Base-by-base conservation (phyloP, 2,113 vertebrate species). In the Centrocercus urophasianus region DNA sequence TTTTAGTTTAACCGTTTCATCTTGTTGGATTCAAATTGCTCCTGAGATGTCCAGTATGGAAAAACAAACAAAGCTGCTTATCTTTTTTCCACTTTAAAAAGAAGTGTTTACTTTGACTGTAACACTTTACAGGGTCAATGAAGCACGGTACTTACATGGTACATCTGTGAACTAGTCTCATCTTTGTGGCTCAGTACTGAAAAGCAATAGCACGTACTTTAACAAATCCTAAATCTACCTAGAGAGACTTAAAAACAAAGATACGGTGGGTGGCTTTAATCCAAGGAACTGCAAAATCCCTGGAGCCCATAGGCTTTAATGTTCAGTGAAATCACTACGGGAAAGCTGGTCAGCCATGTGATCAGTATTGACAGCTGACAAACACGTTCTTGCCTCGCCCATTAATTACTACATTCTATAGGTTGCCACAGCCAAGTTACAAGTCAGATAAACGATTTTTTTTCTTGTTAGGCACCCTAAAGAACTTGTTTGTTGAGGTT, bases 101-200 rank as follows among this genome's bases (percentile, higher is more conserved):
- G 8, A 64, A 50, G 28, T 64, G 72, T 92, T 92, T 92, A 43
- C 50, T 89, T 93, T 64, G 72, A 77, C 48, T 86, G 48, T 79
- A 93, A 89, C 14, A 67, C 81, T 95, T 96, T 94, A 83, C 95
- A 93, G 86, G 93, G 87, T 94, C 93, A 97, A 96, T 94, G 93
- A 97, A 95, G 87, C 74, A 83, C 95, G 85, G 93, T 90, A 79
- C 21, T 85, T 89, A 71, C 0, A 1, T 74, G 38, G 34, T 76
- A 74, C 34, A 74, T 91, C 71, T 88, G 84, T 95, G 72, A 83
- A 77, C 75, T 67, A 57, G 32, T 84, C 70, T 70, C 48, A 27
- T n/a, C 57, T 92, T 71, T 77, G 78, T 96, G 89, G 90, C 45
- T 64, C 50, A 42, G n/a, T 85, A 70, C 16, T 66, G 43, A 50